A percentile compares a stretch with the other conserved stretches of the same genome.
Conservation (phyloP, 2,113 vertebrate species). For the Benitochromis conjunctus region DNA sequence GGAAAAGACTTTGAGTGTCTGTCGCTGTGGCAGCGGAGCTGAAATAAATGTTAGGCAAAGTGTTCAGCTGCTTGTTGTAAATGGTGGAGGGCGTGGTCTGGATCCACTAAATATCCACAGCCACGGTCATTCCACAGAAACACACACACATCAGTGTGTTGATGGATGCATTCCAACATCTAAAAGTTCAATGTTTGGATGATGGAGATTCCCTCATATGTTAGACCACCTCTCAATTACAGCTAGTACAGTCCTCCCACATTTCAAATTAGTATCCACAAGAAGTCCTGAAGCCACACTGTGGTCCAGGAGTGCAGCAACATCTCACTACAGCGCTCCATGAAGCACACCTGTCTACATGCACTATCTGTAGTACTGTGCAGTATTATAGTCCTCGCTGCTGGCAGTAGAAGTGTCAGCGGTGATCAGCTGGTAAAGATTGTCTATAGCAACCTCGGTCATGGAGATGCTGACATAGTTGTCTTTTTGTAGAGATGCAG, state of each 20-base stretch:
- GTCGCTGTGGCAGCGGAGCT: background rate
- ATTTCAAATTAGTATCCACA: background rate
- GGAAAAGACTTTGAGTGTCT: background rate
- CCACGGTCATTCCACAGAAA: background rate
- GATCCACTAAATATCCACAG: background rate
- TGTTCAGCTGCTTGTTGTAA: background rate
- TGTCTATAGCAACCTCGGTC: background rate
- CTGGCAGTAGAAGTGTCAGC: background rate
- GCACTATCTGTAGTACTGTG: background rate
- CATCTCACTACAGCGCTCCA: background rate
- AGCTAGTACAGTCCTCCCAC: background rate
- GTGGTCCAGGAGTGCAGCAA: background rate
- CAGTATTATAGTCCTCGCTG: background rate
- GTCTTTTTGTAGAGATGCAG: background rate
- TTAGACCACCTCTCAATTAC: background rate
- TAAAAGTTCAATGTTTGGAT: background rate
- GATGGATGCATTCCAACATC: background rate
- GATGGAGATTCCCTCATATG: background rate
- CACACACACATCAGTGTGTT: too few relatives aligned
- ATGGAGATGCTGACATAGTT: background rate
- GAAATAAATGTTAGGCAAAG: background rate
- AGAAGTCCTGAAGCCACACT: background rate
- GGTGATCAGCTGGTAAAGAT: background rate
- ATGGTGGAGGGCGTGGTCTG: background rate
- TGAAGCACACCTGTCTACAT: background rate